Conservation (phyloP, 2,797 vertebrate species). For the Peromyscus aztecus region DNA sequence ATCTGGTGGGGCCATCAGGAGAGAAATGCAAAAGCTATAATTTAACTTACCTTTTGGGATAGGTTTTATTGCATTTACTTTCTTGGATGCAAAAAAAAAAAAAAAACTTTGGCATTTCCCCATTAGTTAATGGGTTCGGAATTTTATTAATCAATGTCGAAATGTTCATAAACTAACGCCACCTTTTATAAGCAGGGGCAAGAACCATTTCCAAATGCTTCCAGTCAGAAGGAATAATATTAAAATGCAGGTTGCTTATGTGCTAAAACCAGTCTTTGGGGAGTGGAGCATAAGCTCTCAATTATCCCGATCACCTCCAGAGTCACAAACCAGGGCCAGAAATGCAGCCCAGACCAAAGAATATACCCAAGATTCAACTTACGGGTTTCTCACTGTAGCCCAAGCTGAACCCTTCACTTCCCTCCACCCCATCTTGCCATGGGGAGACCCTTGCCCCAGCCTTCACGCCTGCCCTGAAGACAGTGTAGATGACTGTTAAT, state of each 20-base stretch:
- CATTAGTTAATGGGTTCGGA: constrained; percentile 89
- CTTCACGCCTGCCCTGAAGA: neutral
- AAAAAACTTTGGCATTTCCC: constrained; percentile 84
- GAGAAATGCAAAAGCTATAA: constrained; percentile 83
- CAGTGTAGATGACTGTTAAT: neutral
- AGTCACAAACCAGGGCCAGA: constrained; percentile 84
- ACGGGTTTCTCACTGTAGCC: neutral
- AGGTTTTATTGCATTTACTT: constrained; percentile 88
- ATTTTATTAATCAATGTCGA: constrained; percentile 90
- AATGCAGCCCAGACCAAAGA: constrained; percentile 73
- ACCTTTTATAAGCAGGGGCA: constrained; percentile 88
- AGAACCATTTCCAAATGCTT: constrained; percentile 88
- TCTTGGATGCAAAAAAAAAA: constrained; percentile 79
- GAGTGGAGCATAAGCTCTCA: constrained; percentile 85
- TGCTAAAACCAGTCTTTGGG: constrained; percentile 83
- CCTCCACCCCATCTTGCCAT: neutral
- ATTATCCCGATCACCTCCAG: constrained; percentile 86
- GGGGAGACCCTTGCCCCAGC: neutral
- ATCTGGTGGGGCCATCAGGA: constrained; percentile 88
- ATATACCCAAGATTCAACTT: neutral
- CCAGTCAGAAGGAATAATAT: constrained; percentile 88
- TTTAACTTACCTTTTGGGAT: constrained; percentile 89
- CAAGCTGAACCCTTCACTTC: neutral
- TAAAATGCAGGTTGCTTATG: constrained; percentile 86
- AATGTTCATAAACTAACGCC: constrained; percentile 88